Conservation (phyloP, 1,140 invertebrate genomes). For the Ips nitidus region DNA sequence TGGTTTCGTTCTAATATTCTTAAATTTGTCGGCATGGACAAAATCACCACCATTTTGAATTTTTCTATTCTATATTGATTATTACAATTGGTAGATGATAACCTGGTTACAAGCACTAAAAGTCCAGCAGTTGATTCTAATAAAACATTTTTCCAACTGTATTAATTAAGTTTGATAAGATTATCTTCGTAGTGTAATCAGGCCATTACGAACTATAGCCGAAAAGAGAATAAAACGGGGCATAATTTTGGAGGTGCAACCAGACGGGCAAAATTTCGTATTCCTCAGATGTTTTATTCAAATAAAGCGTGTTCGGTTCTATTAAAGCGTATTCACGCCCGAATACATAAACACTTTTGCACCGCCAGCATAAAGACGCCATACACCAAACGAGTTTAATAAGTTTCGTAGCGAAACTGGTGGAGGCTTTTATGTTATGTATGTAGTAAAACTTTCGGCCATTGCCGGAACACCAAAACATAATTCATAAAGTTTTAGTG, state of each 20-base stretch:
- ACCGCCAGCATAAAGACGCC: slow-evolving; percentile 24
- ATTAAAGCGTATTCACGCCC: slow-evolving; percentile 33
- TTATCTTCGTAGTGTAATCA: no score
- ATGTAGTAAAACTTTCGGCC: slow-evolving; percentile 20
- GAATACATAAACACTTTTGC: slow-evolving; percentile 32
- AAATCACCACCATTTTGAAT: no score
- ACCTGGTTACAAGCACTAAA: no score
- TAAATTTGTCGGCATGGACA: no score
- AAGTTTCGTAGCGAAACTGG: slow-evolving; percentile 22
- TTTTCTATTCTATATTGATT: no score
- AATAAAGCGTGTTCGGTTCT: slow-evolving; percentile 37
- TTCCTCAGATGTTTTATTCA: slow-evolving; percentile 44
- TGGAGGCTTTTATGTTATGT: slow-evolving; percentile 20
- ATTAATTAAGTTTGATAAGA: no score
- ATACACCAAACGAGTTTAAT: slow-evolving; percentile 24
- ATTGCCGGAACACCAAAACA: background rate
- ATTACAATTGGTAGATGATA: no score
- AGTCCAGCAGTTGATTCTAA: no score
- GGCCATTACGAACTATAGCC: no score
- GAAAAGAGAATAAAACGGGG: background rate
- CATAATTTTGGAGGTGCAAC: slow-evolving; percentile 40
- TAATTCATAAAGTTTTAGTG: slow-evolving; percentile 7
- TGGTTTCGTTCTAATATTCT: no score
- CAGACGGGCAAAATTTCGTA: slow-evolving; percentile 37
- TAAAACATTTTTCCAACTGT: no score